These are phyloP conservation scores for Peromyscus maniculatus DNA, from an alignment of 2,113 vertebrate species.

Conservation along the genomic window DNA sequence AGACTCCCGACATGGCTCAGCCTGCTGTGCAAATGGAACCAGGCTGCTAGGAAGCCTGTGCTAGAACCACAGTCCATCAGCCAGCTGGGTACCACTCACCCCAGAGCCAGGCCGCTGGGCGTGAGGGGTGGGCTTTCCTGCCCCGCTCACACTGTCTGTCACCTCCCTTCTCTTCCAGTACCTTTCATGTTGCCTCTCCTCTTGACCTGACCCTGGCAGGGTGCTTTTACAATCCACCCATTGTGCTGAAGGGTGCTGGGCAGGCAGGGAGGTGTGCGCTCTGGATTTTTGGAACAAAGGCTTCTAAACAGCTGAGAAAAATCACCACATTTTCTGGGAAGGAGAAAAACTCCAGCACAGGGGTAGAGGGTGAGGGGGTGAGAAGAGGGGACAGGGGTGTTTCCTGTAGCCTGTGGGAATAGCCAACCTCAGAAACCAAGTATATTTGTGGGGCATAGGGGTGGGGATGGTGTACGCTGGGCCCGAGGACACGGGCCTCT, in stretches of 20 bases:
- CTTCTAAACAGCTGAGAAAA: not conserved
- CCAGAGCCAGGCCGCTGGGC: not conserved
- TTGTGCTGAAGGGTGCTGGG: not conserved
- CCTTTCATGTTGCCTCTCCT: not conserved
- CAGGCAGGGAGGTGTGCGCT: not conserved
- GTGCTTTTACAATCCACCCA: constrained; percentile 31
- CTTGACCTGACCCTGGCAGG: not conserved
- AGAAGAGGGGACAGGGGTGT: not conserved
- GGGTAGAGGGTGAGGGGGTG: not conserved
- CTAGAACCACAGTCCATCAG: not conserved
- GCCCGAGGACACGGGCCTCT: not conserved
- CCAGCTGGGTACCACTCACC: not conserved
- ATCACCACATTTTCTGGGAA: constrained; percentile 30
- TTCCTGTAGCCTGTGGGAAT: not conserved
- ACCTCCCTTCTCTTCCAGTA: too few relatives aligned
- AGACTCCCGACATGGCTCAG: not conserved
- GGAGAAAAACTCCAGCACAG: not conserved
- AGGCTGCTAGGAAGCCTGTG: too few relatives aligned
- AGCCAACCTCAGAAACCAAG: not conserved
- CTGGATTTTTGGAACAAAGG: constrained; percentile 39
- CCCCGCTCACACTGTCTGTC: not conserved
- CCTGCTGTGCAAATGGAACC: not conserved
- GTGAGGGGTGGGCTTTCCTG: not conserved
- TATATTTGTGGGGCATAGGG: not conserved
- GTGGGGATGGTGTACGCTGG: not conserved